Conservation (phyloP, 2,888 invertebrate genomes). For the Resseliella maxima region DNA sequence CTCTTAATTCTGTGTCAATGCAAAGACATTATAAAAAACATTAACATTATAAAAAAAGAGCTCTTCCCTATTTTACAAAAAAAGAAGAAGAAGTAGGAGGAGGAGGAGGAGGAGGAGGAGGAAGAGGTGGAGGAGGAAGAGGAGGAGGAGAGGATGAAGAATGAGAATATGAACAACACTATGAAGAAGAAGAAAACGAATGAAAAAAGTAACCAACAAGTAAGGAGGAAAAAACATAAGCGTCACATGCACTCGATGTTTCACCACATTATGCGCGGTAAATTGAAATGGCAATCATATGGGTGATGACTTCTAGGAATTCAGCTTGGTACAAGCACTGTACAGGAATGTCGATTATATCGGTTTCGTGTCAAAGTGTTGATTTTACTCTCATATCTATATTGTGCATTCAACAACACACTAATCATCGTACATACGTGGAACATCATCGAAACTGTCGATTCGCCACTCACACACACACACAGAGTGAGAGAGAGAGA, state of each 20-base stretch:
- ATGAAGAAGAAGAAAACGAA: not conserved
- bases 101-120: too few relatives aligned
- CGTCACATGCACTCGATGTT: slow-evolving; percentile 1
- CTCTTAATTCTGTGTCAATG: not conserved
- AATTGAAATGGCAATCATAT: slow-evolving; percentile 38
- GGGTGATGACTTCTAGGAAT: slow-evolving; percentile 9
- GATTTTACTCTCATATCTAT: slow-evolving; percentile 22
- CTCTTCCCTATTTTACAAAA: not conserved
- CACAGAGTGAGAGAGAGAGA: too few relatives aligned
- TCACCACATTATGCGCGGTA: slow-evolving; percentile 9
- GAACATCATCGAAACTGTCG: not conserved
- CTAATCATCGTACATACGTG: not conserved
- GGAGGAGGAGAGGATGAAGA: too few relatives aligned
- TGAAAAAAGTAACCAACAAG: not conserved
- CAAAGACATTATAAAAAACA: too few relatives aligned
- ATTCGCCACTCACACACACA: too few relatives aligned
- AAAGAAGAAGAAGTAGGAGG: too few relatives aligned
- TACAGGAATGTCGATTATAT: not conserved
- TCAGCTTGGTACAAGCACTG: not conserved
- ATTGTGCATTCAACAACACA: not conserved
- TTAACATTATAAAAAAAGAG: too few relatives aligned
- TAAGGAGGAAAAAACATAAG: not conserved
- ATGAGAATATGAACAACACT: too few relatives aligned
- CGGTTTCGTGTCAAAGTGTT: slow-evolving; percentile 34
- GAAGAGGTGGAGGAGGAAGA: too few relatives aligned